phyloP scores from a whole-genome alignment of 1,140 invertebrate genomes.

The Zaprionus taronus region DNA sequence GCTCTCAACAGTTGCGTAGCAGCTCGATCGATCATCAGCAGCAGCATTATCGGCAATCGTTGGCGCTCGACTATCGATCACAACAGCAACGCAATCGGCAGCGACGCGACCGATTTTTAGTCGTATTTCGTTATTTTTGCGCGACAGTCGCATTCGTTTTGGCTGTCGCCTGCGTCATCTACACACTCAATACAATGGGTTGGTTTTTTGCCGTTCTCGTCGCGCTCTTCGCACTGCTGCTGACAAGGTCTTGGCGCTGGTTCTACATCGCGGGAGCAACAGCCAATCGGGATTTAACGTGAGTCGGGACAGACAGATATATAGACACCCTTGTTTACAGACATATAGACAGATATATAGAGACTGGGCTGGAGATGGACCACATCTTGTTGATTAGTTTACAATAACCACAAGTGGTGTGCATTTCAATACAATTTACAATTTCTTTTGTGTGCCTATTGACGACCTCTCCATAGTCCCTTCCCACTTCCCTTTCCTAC shows the following conservation, averaged over 20 bases:
- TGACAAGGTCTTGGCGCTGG: conserved; percentile 86
- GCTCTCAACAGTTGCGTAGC: conserved; percentile 38
- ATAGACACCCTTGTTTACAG: not conserved
- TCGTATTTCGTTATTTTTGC: conserved; percentile 74
- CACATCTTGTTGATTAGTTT: conserved; percentile 61
- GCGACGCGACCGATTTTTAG: conserved; percentile 68
- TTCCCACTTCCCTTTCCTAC: not conserved
- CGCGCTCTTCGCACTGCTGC: conserved; percentile 62
- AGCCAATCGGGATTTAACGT: conserved; percentile 88
- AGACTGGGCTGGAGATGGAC: not conserved
- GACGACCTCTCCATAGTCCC: conserved; percentile 6
- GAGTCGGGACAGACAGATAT: conserved; percentile 40
- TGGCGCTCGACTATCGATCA: conserved; percentile 47
- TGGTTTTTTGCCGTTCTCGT: conserved; percentile 72
- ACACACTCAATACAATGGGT: conserved; percentile 72
- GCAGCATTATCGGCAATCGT: conserved; percentile 32
- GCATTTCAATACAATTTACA: conserved; percentile 72
- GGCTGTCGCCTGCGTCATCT: conserved; percentile 67
- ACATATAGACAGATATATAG: not conserved
- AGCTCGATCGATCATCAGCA: conserved; percentile 46
- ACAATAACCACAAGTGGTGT: conserved; percentile 73
- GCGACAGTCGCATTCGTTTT: conserved; percentile 67
- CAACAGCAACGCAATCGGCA: conserved; percentile 53
- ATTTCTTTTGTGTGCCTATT: conserved; percentile 69
- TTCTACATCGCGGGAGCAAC: conserved; percentile 90